These are phyloP conservation scores for Ascaphus truei DNA, from an alignment of 2,113 vertebrate genomes.

Conservation along the genomic window DNA sequence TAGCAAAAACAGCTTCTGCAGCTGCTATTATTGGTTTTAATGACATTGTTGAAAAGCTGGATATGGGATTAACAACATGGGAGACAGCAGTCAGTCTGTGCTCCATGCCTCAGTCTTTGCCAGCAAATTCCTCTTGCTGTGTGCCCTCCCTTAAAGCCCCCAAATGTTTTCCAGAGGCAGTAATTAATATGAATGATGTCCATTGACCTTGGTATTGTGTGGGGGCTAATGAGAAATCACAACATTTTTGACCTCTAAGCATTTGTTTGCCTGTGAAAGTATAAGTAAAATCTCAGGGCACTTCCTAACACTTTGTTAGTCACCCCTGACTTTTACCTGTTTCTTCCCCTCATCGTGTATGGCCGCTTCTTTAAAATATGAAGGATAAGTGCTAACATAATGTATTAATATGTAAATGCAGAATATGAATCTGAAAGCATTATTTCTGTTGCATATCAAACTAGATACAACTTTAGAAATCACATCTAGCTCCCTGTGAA, in stretches of 20 bases:
- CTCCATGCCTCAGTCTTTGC: not conserved
- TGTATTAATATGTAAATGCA: no score
- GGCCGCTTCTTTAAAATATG: no score
- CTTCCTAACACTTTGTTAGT: no score
- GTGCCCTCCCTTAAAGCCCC: not conserved
- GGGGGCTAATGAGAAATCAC: not conserved
- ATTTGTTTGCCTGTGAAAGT: not conserved
- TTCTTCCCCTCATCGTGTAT: no score
- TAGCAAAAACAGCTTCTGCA: constrained; percentile 4
- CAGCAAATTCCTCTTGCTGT: constrained; percentile 10
- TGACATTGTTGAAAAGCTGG: constrained; percentile 23
- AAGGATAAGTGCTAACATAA: no score
- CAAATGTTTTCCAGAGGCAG: constrained; percentile 21
- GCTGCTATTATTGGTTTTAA: constrained; percentile 29
- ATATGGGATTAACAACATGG: constrained; percentile 24
- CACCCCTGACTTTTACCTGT: no score
- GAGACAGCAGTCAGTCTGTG: constrained; percentile 2
- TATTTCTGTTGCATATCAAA: no score
- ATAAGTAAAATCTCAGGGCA: no score
- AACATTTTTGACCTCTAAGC: not conserved
- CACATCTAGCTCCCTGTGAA: no score
- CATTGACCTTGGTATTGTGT: not conserved
- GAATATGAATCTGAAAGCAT: no score
- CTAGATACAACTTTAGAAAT: no score
- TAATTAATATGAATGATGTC: constrained; percentile 23